Conservation (phyloP, 2,888 invertebrate genomes). For the Lycocerus yunnanus region DNA sequence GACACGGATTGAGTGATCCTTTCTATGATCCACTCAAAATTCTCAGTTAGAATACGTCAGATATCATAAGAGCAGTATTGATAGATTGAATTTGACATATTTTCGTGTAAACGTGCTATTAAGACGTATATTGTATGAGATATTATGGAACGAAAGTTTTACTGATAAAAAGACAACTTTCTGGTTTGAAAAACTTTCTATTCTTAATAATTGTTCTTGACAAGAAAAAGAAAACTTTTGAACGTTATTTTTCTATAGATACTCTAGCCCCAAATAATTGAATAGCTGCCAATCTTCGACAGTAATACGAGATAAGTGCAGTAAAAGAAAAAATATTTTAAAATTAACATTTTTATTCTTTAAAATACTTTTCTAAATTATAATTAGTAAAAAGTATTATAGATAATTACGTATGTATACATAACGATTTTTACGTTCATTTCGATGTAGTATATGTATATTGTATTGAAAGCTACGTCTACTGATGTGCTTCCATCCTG, state of each 20-base stretch:
- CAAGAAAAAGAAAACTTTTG: background rate
- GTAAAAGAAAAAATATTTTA: constrained; percentile 17
- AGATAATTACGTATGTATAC: background rate
- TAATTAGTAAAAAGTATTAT: background rate
- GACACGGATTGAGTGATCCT: constrained; percentile 34
- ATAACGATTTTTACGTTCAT: no score
- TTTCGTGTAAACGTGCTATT: constrained; percentile 24
- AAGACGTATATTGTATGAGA: constrained; percentile 35
- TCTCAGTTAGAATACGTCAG: constrained; percentile 49
- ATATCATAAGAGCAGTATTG: constrained; percentile 49
- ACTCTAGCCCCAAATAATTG: background rate
- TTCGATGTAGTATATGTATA: no score
- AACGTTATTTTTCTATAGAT: background rate
- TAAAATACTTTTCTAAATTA: background rate
- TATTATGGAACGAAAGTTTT: constrained; percentile 16
- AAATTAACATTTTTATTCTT: constrained; percentile 5
- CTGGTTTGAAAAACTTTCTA: background rate
- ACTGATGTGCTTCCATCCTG: no score
- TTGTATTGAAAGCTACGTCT: no score
- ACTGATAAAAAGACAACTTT: background rate
- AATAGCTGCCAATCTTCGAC: background rate
- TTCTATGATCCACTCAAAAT: constrained; percentile 49
- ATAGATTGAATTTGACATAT: constrained; percentile 46
- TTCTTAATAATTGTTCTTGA: background rate
- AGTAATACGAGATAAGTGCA: background rate